Evolutionary conservation across 2,797 vertebrate genomes (phyloP).

Genomic region (Myiotriccus ornatus): DNA sequence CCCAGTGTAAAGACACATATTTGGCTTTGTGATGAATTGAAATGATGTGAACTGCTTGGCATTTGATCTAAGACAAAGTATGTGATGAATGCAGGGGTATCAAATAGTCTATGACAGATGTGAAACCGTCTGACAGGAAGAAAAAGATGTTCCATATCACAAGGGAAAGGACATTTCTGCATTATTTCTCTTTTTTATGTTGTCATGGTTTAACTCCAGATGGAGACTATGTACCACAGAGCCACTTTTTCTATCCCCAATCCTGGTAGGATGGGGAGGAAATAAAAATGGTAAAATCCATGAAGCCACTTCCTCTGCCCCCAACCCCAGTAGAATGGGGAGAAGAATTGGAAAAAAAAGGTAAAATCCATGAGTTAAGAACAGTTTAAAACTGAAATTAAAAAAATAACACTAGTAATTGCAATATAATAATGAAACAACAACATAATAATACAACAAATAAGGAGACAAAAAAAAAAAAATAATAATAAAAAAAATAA

Average conservation of each 20-base stretch:
- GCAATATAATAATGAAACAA: neutral
- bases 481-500: no score
- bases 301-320: neutral
- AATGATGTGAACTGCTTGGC: neutral
- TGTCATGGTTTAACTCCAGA: neutral
- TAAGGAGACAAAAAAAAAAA: neutral
- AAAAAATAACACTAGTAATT: neutral
- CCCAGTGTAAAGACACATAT: neutral
- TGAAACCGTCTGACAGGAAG: neutral
- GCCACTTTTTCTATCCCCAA: neutral
- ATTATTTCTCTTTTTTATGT: neutral
- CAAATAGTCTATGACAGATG: neutral
- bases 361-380: neutral
- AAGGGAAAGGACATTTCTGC: neutral
- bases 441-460: neutral
- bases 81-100: neutral
- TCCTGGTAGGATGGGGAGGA: neutral
- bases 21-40: neutral
- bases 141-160: neutral
- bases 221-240: neutral
- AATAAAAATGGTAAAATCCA: neutral
- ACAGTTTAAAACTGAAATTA: neutral
- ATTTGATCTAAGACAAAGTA: neutral
- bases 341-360: neutral
- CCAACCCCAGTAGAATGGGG: no score